Evolutionary conservation across 1,140 invertebrate species (phyloP), one percentile per base, ranked within the genome.

Genomic region (Contarinia nasturtii): DNA sequence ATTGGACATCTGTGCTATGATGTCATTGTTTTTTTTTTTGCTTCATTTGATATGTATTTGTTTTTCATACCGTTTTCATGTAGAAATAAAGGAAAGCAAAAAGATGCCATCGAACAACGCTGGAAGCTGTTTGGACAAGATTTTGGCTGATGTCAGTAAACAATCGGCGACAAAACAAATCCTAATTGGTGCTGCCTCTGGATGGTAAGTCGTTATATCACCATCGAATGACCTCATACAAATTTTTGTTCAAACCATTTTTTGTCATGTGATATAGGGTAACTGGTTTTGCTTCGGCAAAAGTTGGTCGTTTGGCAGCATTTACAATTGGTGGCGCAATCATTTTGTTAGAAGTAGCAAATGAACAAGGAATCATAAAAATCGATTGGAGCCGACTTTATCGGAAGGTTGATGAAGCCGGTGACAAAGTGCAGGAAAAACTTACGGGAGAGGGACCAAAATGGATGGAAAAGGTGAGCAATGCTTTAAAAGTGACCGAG

Each of bases 341-440:
- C 33, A 81, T 95, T 53, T 68, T 93, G 54, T 60, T 95, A 46
- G 86, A 94, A 69, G 73, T 94, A 54, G 90, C 89, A 2, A 80
- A 84, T 50, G 82, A 92, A 57, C 80, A 89, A 58, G 90, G 88
- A n/a, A 91, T 91, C 53, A 81, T 95, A 42, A 85, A 86, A 56
- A 75, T 88, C 46, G 84, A 94, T 64, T 93, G 89, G 89, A 79
- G 80, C 48, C 81, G 84, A 67, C 70, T 94, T 17, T 79, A 82
- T 49, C 79, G 73, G 52, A 81, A 83, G 57, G 73, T 86, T 3
- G 84, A 90, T 52, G 85, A 82, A 60, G 74, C 86, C 11, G 72
- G 76, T 27, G 81, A 87, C 52, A 84, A 82, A 67, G 76, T 89
- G 41, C 80, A 86, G 58, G 77, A 82, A 54, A 74, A 77, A 58